Evolutionary conservation across 2,113 vertebrate genomes (phyloP), one percentile per base, ranked within the genome.

Genomic region (Turnix velox): DNA sequence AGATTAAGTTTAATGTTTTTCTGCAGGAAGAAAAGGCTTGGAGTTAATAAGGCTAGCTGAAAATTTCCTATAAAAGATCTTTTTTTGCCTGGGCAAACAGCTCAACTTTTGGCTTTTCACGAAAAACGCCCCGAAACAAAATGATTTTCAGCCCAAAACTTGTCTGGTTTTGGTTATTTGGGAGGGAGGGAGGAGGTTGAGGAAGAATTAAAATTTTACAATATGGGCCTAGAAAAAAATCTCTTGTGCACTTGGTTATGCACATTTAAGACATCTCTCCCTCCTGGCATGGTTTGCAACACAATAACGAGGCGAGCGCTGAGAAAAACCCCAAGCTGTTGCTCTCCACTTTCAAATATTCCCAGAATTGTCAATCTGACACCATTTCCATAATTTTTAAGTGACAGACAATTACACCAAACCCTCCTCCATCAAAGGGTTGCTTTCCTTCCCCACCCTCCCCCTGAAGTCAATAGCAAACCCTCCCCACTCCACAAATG

Each of bases 191-290:
- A 92, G 58, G 92, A 92, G 40, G 43, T 81, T 81, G 80, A 78
- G n/a, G 80, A 92, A 93, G 84, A 92, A 96, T 92, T 93, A 87
- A 89, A 43, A 87, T 63, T 92, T 92, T 95, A 94, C 95, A 95
- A 71, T 91, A 91, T 40, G 73, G 27, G 61, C 74, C 51, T 88
- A 88, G 57, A 87, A 94, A 31, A 20, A 94, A 31, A 20, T 25
- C 25, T 84, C 57, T 92, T 96, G 88, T 95, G 91, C 86, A 61
- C 88, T 95, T 95, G 52, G 92, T 94, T 96, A 95, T 93, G 73
- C 78, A 67, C 75, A 72, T 92, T 96, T 93, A 90, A 84, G 92
- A 93, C 86, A 90, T 81, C 88, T 83, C 95, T 96, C 62, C 92
- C 90, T 96, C 83, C 86, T 94, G 80, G 88, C 92, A 90, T 78